These are phyloP conservation scores for Amphilophus citrinellus DNA, from an alignment of 2,113 vertebrate species.

Conservation along the genomic window DNA sequence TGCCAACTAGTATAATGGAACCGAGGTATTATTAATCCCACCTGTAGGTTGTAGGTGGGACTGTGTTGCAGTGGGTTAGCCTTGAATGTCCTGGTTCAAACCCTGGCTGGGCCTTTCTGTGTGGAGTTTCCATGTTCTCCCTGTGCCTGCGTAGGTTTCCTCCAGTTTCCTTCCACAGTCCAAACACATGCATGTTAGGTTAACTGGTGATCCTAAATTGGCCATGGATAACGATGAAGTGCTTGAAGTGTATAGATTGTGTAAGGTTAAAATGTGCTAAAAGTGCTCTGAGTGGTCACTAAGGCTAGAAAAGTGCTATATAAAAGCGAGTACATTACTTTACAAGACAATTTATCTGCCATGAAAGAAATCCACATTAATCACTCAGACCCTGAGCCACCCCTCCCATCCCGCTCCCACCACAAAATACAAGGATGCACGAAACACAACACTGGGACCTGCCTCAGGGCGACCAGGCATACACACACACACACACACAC, in stretches of 20 bases:
- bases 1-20: neutral
- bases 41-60: neutral
- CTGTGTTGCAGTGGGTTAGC: neutral
- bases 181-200: neutral
- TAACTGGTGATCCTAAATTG: neutral
- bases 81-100: neutral
- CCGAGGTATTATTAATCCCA: neutral
- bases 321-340: neutral
- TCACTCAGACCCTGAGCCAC: constrained; percentile 32
- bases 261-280: neutral
- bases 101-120: neutral
- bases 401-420: constrained; percentile 17
- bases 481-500: constrained; percentile 22
- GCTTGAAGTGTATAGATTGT: neutral
- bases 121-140: neutral
- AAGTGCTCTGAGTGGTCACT: neutral
- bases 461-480: constrained; percentile 37
- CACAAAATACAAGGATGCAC: constrained; percentile 36
- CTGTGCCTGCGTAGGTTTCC: neutral
- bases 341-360: neutral
- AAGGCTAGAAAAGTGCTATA: neutral
- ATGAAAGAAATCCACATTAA: constrained; percentile 41
- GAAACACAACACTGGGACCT: constrained; percentile 63
- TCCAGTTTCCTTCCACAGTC: neutral
- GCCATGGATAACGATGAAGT: accelerated